These are phyloP conservation scores for Drosophila parabipectinata DNA, from an alignment of 1,140 invertebrate species.

Conservation along the genomic window DNA sequence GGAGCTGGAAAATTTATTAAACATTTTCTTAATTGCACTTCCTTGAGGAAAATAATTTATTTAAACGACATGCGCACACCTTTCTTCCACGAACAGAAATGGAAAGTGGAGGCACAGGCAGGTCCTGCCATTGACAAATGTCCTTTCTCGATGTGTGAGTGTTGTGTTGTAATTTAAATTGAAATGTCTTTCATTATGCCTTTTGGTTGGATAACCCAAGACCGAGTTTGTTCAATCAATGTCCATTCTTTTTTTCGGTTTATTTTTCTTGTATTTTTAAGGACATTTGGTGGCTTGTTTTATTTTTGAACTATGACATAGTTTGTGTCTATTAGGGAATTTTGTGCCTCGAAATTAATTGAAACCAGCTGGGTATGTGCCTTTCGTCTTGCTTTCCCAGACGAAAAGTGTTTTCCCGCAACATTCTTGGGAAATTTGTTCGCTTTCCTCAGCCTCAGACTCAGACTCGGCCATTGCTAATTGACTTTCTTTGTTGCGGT, in stretches of 20 bases:
- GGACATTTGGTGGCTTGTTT: neutral
- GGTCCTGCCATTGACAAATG: slow-evolving; percentile 42
- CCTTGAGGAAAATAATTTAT: slow-evolving; percentile 83
- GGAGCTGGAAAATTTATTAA: slow-evolving; percentile 74
- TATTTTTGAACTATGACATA: neutral
- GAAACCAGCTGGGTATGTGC: neutral
- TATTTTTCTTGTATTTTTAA: neutral
- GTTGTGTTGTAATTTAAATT: slow-evolving; percentile 53
- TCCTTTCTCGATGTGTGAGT: slow-evolving; percentile 3
- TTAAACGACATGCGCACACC: slow-evolving; percentile 82
- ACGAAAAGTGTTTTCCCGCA: neutral
- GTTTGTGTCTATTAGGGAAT: neutral
- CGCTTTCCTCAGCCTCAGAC: neutral
- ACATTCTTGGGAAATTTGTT: slow-evolving; percentile 10
- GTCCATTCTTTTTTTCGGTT: no score
- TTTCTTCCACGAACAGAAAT: slow-evolving; percentile 22
- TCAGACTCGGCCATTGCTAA: slow-evolving; percentile 31
- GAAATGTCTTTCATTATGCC: slow-evolving; percentile 50
- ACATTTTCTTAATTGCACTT: slow-evolving; percentile 84
- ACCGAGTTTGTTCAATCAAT: neutral
- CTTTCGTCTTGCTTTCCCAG: neutral
- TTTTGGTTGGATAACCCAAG: neutral
- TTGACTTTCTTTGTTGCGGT: slow-evolving; percentile 64
- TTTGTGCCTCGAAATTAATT: neutral
- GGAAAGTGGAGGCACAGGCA: neutral